Percentiles rank a stretch among this genome's conserved stretches.
phyloP scores from a whole-genome alignment of 2,797 vertebrate species.

The Rhinatrema bivittatum region DNA sequence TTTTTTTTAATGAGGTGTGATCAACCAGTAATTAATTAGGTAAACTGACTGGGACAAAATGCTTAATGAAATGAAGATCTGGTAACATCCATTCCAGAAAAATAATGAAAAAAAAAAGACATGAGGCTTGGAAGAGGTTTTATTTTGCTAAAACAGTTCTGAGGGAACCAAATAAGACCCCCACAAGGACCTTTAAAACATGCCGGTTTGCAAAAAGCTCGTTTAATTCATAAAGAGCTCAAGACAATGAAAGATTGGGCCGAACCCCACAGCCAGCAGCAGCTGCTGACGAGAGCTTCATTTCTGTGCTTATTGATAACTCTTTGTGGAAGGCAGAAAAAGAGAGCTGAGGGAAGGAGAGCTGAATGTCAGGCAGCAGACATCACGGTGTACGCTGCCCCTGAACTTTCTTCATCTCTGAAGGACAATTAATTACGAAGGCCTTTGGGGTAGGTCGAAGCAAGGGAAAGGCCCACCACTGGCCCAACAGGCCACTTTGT shows the following conservation, averaged over 20 bases:
- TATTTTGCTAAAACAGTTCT: conserved; percentile 41
- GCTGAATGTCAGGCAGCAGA: conserved; percentile 62
- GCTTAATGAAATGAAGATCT: too few species aligned
- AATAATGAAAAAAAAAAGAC: too few species aligned
- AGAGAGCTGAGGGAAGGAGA: conserved; percentile 53
- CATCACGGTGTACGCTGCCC: conserved; percentile 57
- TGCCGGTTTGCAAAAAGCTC: conserved; percentile 42
- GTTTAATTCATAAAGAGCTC: conserved; percentile 42
- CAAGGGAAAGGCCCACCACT: conserved; percentile 55
- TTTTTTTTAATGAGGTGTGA: too few species aligned
- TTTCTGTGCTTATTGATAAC: conserved; percentile 57
- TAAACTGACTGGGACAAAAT: too few species aligned
- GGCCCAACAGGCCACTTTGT: conserved; percentile 46
- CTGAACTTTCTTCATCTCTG: conserved; percentile 67
- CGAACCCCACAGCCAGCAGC: conserved; percentile 43
- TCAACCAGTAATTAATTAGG: too few species aligned
- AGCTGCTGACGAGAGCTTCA: conserved; percentile 52
- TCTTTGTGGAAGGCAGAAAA: conserved; percentile 61
- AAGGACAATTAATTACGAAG: conserved; percentile 79
- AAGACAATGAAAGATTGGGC: conserved; percentile 47
- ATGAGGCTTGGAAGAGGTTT: conserved; percentile 38
- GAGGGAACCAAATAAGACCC: conserved; percentile 44
- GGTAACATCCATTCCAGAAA: too few species aligned
- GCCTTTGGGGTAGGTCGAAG: conserved; percentile 72
- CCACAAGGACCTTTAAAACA: too few species aligned